Evolutionary conservation across 2,888 invertebrate genomes (phyloP).

Genomic region (Brachypalpus laphriformis): DNA sequence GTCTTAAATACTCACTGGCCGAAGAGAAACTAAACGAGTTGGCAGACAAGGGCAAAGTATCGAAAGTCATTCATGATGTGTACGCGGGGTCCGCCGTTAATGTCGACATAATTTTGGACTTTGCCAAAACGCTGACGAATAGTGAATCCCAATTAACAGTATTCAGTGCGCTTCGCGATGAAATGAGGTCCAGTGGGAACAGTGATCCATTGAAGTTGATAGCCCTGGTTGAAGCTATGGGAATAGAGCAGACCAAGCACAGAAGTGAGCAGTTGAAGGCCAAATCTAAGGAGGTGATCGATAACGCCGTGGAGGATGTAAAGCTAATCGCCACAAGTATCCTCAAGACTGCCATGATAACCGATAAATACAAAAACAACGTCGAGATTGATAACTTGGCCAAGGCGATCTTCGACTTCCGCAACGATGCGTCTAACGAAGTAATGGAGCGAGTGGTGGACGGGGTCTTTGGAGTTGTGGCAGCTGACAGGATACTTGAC

Average conservation of each 20-base stretch:
- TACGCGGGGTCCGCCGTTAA: constrained; percentile 21
- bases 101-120: neutral
- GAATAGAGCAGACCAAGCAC: constrained; percentile 29
- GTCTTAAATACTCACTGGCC: constrained; percentile 9
- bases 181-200: constrained; percentile 6
- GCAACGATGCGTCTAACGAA: too few species aligned
- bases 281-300: too few species aligned
- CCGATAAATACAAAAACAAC: too few species aligned
- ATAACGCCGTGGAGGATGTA: too few species aligned
- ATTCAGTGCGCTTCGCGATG: constrained; percentile 11
- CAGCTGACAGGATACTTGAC: neutral
- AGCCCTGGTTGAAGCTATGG: neutral
- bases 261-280: too few species aligned
- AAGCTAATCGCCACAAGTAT: too few species aligned
- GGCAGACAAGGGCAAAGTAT: neutral
- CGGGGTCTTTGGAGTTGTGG: constrained; percentile 23
- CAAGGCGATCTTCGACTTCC: too few species aligned
- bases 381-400: too few species aligned
- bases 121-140: neutral
- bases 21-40: constrained; percentile 31
- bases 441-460: constrained; percentile 41
- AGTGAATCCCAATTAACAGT: neutral
- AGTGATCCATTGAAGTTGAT: constrained; percentile 32
- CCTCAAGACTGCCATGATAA: too few species aligned
- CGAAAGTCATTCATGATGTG: constrained; percentile 19